These are phyloP conservation scores for Ennomos fuscantarius DNA, from an alignment of 2,888 invertebrate genomes.

Conservation along the genomic window DNA sequence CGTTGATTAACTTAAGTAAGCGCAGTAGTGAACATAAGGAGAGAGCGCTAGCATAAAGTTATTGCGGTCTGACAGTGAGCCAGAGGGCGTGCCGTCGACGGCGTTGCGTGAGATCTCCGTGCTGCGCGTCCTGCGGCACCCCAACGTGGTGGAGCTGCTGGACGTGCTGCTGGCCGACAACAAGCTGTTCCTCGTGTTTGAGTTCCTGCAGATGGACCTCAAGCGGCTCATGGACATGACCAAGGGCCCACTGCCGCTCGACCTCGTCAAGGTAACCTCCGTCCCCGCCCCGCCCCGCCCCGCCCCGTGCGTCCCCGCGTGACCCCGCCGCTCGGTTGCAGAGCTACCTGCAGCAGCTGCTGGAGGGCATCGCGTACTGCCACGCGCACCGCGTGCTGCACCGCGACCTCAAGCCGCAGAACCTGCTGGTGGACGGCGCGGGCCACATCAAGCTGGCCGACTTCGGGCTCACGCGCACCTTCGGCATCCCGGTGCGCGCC, in stretches of 20 bases:
- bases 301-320: too few species aligned
- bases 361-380: conserved; percentile 95
- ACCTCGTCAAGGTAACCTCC: conserved; percentile 87
- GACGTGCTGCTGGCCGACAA: conserved; percentile 95
- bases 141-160: conserved; percentile 94
- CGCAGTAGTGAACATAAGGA: too few species aligned
- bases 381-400: conserved; percentile 96
- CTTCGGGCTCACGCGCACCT: conserved; percentile 97
- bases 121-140: conserved; percentile 95
- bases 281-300: too few species aligned
- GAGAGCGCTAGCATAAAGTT: background rate
- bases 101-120: conserved; percentile 98
- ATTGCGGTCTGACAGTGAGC: conserved; percentile 87
- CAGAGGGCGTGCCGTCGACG: conserved; percentile 98
- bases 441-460: conserved; percentile 98
- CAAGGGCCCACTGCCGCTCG: conserved; percentile 85
- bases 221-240: conserved; percentile 93
- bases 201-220: conserved; percentile 96
- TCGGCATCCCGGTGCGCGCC: conserved; percentile 95
- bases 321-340: conserved; percentile 49
- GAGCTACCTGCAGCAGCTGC: conserved; percentile 94
- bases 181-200: conserved; percentile 97
- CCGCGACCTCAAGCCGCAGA: conserved; percentile 98
- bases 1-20: too few species aligned
- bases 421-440: conserved; percentile 93